Percentiles rank a stretch among this genome's conserved stretches.
Evolutionary conservation across 2,113 vertebrate species (phyloP).

Genomic region (Recurvirostra avosetta): DNA sequence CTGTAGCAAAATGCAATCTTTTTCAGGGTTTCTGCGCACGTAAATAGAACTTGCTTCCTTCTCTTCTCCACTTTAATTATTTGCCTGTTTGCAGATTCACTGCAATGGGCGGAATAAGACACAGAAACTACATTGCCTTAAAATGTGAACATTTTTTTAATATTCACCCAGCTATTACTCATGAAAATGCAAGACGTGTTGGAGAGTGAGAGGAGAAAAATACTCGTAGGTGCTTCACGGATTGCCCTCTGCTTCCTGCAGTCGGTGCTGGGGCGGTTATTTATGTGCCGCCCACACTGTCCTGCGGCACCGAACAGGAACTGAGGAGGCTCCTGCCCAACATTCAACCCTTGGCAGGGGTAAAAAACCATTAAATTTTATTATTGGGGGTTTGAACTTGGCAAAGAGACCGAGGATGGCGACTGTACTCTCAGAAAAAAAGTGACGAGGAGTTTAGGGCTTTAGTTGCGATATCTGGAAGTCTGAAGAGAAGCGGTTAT

Average conservation of each 20-base stretch:
- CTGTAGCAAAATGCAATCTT: neutral
- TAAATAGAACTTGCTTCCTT: rapidly evolving
- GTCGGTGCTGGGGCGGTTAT: neutral
- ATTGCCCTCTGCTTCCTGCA: no score
- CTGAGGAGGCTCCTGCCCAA: neutral
- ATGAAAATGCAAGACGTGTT: neutral
- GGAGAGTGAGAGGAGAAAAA: neutral
- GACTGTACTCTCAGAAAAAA: no score
- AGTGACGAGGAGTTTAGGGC: neutral
- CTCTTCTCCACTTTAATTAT: neutral
- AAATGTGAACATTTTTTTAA: neutral
- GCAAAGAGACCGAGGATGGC: neutral
- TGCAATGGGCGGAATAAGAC: neutral
- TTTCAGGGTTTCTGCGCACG: neutral
- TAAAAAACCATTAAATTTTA: neutral
- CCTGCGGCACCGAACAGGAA: neutral
- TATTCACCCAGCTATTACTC: neutral
- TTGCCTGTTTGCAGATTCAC: neutral
- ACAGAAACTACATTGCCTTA: neutral
- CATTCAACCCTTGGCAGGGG: neutral
- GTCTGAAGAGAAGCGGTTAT: neutral
- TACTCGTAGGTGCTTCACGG: neutral
- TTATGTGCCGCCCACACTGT: neutral
- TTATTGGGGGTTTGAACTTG: neutral
- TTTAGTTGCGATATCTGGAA: neutral